Evolutionary conservation across 2,113 vertebrate genomes (phyloP).

Genomic region (Elephantulus edwardii): DNA sequence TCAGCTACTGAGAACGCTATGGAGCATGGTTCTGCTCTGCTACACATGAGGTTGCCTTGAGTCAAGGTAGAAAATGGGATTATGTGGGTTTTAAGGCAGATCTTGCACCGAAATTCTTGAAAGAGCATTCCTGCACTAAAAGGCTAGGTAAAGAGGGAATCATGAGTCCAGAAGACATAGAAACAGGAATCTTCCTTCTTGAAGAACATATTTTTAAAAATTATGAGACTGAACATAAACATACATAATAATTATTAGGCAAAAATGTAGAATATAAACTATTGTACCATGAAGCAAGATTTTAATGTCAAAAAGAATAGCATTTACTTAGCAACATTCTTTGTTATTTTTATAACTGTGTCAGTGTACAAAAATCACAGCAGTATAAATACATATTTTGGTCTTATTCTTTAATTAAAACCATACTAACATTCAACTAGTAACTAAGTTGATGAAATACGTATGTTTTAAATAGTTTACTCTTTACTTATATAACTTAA

Average conservation of each 20-base stretch:
- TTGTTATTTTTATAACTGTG: slow-evolving; percentile 38
- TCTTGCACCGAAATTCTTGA: not conserved
- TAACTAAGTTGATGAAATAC: slow-evolving; percentile 23
- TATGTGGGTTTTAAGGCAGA: not conserved
- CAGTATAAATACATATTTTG: slow-evolving; percentile 37
- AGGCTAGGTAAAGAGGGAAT: not conserved
- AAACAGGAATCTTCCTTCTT: not conserved
- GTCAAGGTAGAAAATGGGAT: too few relatives aligned
- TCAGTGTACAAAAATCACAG: slow-evolving; percentile 48
- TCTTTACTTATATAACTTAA: slow-evolving; percentile 39
- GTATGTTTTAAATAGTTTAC: slow-evolving; percentile 24
- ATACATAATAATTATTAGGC: not conserved
- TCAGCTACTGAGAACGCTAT: not conserved
- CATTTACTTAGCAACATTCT: slow-evolving; percentile 40
- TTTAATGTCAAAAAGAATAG: slow-evolving; percentile 25
- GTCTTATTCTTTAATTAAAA: slow-evolving; percentile 63
- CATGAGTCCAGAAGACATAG: not conserved
- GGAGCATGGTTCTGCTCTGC: not conserved
- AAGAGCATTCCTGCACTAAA: not conserved
- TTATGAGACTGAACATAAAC: not conserved
- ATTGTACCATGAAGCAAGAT: slow-evolving; percentile 6
- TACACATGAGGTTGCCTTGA: not conserved
- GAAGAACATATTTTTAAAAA: not conserved
- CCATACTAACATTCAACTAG: slow-evolving; percentile 46
- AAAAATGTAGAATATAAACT: slow-evolving; percentile 23